Base-by-base conservation (phyloP, 2,113 vertebrate genomes). In the Gambusia affinis region DNA sequence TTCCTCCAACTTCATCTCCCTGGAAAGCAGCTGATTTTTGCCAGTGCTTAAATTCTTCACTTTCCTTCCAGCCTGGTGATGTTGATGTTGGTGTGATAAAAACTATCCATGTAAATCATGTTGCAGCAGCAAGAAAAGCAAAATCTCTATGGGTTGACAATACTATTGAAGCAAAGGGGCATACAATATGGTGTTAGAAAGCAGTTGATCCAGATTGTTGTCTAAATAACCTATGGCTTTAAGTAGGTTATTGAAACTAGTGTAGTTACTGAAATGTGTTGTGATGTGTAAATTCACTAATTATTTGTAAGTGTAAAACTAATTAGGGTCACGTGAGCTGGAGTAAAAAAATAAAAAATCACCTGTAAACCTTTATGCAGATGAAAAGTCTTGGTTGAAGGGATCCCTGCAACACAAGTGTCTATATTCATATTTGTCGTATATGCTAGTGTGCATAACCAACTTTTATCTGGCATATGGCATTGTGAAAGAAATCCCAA, bases 281-380 rank as follows among this genome's bases (percentile, higher is more conserved):
- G 81, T 75, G 75, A 76, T 80, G 77, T 91, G 79, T 77, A 60
- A 72, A 86, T 83, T 70, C 85, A 87, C 88, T 91, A 91, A 92
- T 94, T 92, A 93, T 93, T 87, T 90, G 79, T 76, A 82, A 87
- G 85, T 91, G 92, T 92, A 90, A 93, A 92, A 93, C 92, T 84
- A 90, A 93, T 80, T 88, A 91, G 87, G 80, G 67, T 78, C 78
- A 84, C 85, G 90, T 93, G 87, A 90, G 85, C 54, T 76, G 65
- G 85, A 91, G 84, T 88, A 93, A 91, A 31, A 91, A 94, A 88
- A 93, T n/a, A 94, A 94, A 94, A 89, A 87, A 91, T 86, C 87
- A 89, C 82, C 88, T 83, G 85, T 93, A 93, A 92, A 93, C 84
- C 90, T 91, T 93, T 92, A 94, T 92, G 88, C 73, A 87, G 79